A percentile compares a stretch with the other conserved stretches of the same genome.
Evolutionary conservation across 92 coral and sea anemone genomes (phyloP).

Genomic region (Parazoanthus atlanticus): DNA sequence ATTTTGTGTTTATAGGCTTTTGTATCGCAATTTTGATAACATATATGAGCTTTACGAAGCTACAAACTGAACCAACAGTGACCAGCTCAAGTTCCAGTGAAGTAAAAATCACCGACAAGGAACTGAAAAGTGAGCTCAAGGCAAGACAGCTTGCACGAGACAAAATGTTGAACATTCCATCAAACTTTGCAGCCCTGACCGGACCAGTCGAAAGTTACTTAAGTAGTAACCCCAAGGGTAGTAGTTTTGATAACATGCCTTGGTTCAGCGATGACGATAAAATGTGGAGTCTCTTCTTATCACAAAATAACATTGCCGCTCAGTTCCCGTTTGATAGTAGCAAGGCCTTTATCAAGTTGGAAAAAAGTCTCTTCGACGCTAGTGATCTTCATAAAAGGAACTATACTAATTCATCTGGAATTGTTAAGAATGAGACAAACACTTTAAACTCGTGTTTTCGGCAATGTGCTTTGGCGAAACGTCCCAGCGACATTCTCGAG

Average conservation of each 20-base stretch:
- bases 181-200: neutral
- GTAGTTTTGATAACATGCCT: neutral
- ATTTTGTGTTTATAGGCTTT: neutral
- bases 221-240: neutral
- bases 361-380: neutral
- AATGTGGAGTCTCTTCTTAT: neutral
- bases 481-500: conserved; percentile 1
- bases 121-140: neutral
- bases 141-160: neutral
- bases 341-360: neutral
- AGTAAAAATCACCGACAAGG: neutral
- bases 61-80: neutral
- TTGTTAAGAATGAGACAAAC: neutral
- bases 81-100: neutral
- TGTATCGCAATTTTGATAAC: neutral
- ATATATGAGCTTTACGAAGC: neutral
- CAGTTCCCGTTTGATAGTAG: neutral
- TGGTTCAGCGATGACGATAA: conserved; percentile 12
- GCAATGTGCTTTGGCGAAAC: conserved; percentile 13
- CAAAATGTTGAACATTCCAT: neutral
- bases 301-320: neutral
- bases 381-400: neutral
- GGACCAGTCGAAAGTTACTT: neutral
- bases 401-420: neutral
- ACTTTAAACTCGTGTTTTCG: neutral